These are phyloP conservation scores for Anarhynchus alexandrinus DNA, from an alignment of 2,113 vertebrate species.

Conservation along the genomic window DNA sequence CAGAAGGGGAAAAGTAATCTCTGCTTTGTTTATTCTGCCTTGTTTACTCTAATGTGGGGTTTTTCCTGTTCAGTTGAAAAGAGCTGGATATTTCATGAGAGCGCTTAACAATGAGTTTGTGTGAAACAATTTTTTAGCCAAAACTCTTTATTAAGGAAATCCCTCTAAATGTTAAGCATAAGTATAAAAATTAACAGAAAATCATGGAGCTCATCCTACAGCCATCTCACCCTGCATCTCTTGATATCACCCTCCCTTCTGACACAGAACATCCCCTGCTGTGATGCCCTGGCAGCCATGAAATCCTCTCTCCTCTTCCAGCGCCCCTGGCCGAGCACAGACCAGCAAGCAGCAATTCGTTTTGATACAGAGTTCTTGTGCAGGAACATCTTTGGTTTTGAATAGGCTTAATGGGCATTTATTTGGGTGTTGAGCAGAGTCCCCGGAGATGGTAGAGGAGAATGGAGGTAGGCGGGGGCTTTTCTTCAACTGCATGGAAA, in stretches of 20 bases:
- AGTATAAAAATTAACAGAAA: neutral
- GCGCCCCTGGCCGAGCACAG: neutral
- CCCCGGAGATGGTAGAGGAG: neutral
- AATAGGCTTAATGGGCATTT: neutral
- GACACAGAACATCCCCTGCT: neutral
- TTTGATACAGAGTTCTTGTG: neutral
- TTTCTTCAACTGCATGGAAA: neutral
- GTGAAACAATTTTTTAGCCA: neutral
- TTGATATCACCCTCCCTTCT: neutral
- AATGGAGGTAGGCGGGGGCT: neutral
- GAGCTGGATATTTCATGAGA: neutral
- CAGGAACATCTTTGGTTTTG: neutral
- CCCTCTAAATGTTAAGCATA: neutral
- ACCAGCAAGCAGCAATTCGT: neutral
- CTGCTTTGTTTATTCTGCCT: neutral
- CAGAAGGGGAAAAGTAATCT: neutral
- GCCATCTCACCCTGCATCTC: no score
- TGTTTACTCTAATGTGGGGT: neutral
- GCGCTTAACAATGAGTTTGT: neutral
- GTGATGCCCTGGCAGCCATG: neutral
- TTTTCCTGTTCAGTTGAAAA: neutral
- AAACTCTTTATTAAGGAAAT: neutral
- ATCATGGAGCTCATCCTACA: neutral
- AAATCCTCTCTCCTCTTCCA: neutral
- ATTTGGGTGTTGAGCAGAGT: neutral